A percentile compares a stretch with the other conserved stretches of the same genome.
Evolutionary conservation across 2,888 invertebrate genomes (phyloP).

Genomic region (Myopa tessellatipennis): DNA sequence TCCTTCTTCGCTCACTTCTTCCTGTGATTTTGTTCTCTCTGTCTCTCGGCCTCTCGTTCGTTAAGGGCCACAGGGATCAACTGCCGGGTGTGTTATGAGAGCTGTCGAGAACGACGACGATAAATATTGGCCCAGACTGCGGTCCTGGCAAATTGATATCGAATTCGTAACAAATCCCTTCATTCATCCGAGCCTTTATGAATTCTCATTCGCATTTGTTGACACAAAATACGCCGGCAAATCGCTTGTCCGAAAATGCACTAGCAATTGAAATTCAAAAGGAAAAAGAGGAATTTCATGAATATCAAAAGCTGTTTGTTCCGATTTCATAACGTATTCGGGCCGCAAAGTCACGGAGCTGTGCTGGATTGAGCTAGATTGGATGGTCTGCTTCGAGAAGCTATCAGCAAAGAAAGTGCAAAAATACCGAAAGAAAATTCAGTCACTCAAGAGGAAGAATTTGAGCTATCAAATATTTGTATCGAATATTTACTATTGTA

Average conservation of each 20-base stretch:
- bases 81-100: background rate
- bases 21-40: background rate
- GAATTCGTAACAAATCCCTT: conserved; percentile 33
- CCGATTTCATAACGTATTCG: background rate
- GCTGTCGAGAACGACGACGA: background rate
- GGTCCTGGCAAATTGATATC: conserved; percentile 24
- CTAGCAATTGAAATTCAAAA: conserved; percentile 4
- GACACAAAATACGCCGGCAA: conserved; percentile 24
- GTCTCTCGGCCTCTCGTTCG: background rate
- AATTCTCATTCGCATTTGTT: conserved; percentile 16
- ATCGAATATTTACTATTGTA: no score
- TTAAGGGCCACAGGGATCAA: background rate
- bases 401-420: no score
- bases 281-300: background rate
- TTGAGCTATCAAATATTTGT: no score
- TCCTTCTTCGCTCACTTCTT: background rate
- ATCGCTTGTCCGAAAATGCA: conserved; percentile 16
- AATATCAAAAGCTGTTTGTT: conserved; percentile 7
- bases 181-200: conserved; percentile 15
- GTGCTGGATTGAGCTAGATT: no score
- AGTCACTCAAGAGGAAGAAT: no score
- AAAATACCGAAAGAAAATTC: no score
- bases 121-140: conserved; percentile 4
- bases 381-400: no score
- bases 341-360: background rate